phyloP scores from a whole-genome alignment of 2,888 invertebrate species.

The Hyles lineata region DNA sequence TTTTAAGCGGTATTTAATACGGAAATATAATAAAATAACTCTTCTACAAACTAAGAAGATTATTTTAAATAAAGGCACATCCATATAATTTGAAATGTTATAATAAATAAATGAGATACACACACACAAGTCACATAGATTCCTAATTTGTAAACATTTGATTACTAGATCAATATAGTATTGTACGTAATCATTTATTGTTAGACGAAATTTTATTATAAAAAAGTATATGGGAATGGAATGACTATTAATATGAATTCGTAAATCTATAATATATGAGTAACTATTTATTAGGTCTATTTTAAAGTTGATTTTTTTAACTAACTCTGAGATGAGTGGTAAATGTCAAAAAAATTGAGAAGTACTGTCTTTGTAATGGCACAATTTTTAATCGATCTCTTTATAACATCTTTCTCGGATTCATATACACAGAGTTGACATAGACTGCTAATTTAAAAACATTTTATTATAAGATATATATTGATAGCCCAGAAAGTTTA shows the following conservation, averaged over 20 bases:
- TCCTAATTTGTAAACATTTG: not conserved
- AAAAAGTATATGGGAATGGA: not conserved
- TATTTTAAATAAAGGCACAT: conserved; percentile 74
- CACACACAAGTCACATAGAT: not conserved
- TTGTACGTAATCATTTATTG: not conserved
- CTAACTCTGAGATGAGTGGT: too few relatives aligned
- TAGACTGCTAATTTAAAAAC: too few relatives aligned
- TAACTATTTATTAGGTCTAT: too few relatives aligned
- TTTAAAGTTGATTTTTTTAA: too few relatives aligned
- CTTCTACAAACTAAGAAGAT: conserved; percentile 48
- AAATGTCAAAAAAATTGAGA: too few relatives aligned
- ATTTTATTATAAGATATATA: too few relatives aligned
- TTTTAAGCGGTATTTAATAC: not conserved
- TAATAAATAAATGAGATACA: not conserved
- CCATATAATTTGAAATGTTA: conserved; percentile 55
- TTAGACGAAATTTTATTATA: not conserved
- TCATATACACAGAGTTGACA: too few relatives aligned
- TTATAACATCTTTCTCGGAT: too few relatives aligned
- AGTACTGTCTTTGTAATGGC: too few relatives aligned
- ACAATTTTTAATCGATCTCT: too few relatives aligned
- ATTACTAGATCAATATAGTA: not conserved
- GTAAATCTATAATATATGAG: not conserved
- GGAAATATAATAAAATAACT: conserved; percentile 19
- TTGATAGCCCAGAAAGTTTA: too few relatives aligned
- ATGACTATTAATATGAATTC: not conserved